phyloP scores from a whole-genome alignment of 2,888 invertebrate genomes.

The Cotesia congregata region DNA sequence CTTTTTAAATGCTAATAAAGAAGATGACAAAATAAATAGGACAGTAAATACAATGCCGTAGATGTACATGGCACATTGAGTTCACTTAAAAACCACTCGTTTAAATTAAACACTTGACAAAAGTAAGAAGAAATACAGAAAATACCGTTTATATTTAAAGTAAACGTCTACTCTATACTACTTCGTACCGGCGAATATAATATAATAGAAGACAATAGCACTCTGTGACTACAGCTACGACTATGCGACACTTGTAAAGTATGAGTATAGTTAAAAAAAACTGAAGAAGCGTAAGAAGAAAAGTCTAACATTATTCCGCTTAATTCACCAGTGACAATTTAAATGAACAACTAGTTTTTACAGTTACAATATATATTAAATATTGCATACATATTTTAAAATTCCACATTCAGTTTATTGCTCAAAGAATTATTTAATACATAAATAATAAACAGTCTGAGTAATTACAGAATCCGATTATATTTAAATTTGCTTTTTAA shows the following conservation, averaged over 20 bases:
- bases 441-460: not conserved
- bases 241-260: not conserved
- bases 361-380: not conserved
- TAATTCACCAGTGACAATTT: not conserved
- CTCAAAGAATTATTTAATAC: not conserved
- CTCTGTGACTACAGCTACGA: not conserved
- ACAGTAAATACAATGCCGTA: constrained; percentile 17
- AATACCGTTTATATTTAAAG: not conserved
- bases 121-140: not conserved
- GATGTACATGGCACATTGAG: constrained; percentile 23
- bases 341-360: not conserved
- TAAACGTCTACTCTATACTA: not conserved
- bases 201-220: too few species aligned
- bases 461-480: not conserved
- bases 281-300: not conserved
- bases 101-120: not conserved
- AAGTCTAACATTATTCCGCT: not conserved
- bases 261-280: not conserved
- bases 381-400: not conserved
- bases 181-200: not conserved
- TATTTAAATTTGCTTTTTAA: not conserved
- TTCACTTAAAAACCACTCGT: not conserved
- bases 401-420: not conserved
- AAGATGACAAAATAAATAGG: not conserved
- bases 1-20: constrained; percentile 28